Base-by-base conservation (phyloP, 2,888 invertebrate species). In the Eudasyphora cyanicolor region DNA sequence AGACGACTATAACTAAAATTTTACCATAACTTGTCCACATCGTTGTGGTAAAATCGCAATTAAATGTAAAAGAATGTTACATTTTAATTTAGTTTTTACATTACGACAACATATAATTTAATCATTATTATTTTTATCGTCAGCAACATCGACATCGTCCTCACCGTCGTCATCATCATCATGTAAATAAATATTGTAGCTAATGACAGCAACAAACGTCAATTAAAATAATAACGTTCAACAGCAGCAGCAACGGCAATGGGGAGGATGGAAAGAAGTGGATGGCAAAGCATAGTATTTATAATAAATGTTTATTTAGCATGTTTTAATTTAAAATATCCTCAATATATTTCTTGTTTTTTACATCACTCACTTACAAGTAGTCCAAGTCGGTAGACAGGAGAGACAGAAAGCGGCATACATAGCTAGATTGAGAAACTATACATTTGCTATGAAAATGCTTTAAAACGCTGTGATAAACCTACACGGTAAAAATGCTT, bases 41-140 rank as follows among this genome's bases (percentile, higher is more conserved):
- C n/a, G n/a, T n/a, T n/a, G n/a, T n/a, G n/a, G n/a, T n/a, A n/a
- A n/a, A n/a, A n/a, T n/a, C n/a, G n/a, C n/a, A n/a, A n/a, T n/a
- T n/a, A n/a, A n/a, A n/a, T n/a, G n/a, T n/a, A n/a, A 62, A 79
- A 49, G 62, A 62, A 45, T 75, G 45, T 42, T 64, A 69, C 74
- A 74, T n/a, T 74, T 71, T 64, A 80, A 80, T 78, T 83, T 19
- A 42, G 45, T 42, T 45, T 45, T 45, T 21, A 3, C 67, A 86
- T 87, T 88, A 88, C 88, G 89, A 89, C 86, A 84, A 86, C 87
- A 88, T 88, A 45, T 87, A 60, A 4, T 32, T 35, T 64, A 19
- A 32, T 38, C 64, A 35, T 29, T 19, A 62, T n/a, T n/a, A n/a
- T n/a, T n/a, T n/a, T n/a, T n/a, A 38, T n/a, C 62, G 10, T 62